A percentile compares a stretch with the other conserved stretches of the same genome.
These are phyloP conservation scores for Coilia nasus DNA, from an alignment of 2,797 vertebrate species.

Conservation along the genomic window DNA sequence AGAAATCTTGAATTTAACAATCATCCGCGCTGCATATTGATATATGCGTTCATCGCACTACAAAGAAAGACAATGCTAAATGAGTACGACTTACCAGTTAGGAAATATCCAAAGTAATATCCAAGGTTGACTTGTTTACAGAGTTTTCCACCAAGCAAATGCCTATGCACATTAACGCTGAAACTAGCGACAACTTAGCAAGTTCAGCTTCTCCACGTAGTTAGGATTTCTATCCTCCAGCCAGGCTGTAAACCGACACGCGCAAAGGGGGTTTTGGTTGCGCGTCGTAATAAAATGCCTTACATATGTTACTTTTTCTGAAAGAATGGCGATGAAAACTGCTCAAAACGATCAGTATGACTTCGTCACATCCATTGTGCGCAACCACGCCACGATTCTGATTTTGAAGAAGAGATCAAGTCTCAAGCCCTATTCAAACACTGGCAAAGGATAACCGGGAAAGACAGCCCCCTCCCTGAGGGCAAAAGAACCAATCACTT, in stretches of 20 bases:
- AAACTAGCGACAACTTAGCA: neutral
- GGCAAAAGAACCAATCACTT: conserved; percentile 65
- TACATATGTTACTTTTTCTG: neutral
- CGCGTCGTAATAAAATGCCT: neutral
- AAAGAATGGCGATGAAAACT: neutral
- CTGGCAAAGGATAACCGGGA: conserved; percentile 75
- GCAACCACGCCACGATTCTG: neutral
- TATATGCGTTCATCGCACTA: neutral
- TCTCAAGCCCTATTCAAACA: conserved; percentile 15
- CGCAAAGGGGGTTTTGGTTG: neutral
- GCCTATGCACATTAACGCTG: neutral
- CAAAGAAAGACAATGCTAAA: neutral
- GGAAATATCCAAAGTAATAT: conserved; percentile 14
- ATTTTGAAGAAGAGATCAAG: neutral
- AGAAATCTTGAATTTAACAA: neutral
- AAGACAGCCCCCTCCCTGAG: conserved; percentile 60
- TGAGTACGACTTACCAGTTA: neutral
- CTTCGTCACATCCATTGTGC: conserved; percentile 10
- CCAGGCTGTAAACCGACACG: neutral
- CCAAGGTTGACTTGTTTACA: neutral
- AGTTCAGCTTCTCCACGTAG: neutral
- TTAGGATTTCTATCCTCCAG: neutral
- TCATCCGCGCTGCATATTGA: neutral
- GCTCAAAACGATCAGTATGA: neutral
- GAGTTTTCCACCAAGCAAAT: neutral